phyloP scores from a whole-genome alignment of 2,797 vertebrate species.

The Tolypeutes matacus region DNA sequence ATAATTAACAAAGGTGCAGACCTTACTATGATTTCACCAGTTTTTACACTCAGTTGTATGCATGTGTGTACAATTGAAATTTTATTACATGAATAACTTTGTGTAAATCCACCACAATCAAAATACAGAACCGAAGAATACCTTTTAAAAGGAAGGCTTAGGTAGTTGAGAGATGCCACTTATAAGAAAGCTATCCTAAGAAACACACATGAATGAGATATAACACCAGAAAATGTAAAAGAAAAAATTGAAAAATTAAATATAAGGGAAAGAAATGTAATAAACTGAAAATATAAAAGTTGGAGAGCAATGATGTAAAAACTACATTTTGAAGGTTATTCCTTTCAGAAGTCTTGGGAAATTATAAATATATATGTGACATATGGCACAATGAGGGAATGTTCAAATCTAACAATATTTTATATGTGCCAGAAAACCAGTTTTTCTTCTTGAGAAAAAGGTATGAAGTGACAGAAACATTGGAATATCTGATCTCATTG shows the following conservation, averaged over 20 bases:
- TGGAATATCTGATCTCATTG: not conserved
- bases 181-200: not conserved
- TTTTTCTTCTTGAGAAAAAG: not conserved
- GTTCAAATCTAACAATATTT: not conserved
- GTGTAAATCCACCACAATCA: not conserved
- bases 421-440: not conserved
- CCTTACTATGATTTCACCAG: not conserved
- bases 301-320: not conserved
- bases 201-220: not conserved
- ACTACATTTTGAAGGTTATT: not conserved
- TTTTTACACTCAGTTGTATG: not conserved
- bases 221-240: not conserved
- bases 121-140: not conserved
- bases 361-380: not conserved
- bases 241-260: not conserved
- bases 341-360: not conserved
- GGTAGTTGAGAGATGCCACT: not conserved
- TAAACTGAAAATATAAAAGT: conserved; percentile 1
- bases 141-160: not conserved
- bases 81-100: not conserved
- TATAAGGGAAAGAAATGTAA: not conserved
- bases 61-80: not conserved
- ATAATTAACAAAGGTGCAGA: not conserved
- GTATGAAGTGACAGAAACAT: not conserved
- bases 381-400: not conserved